phyloP scores from a whole-genome alignment of 2,113 vertebrate genomes.

The Chelonoidis abingdonii region DNA sequence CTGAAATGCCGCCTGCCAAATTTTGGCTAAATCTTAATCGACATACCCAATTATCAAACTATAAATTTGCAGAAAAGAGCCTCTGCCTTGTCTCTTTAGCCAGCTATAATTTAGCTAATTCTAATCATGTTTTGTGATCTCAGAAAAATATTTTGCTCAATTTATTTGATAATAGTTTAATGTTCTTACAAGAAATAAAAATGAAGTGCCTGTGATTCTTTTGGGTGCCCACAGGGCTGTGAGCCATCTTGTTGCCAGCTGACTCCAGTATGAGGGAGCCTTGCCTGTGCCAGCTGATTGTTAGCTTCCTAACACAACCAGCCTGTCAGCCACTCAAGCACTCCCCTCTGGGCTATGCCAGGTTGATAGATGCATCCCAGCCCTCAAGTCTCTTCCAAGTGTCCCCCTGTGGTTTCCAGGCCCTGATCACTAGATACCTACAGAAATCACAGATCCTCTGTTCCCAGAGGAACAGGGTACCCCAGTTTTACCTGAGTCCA shows the following conservation, averaged over 20 bases:
- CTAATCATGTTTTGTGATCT: constrained; percentile 41
- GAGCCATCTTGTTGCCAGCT: neutral
- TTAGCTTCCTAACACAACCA: neutral
- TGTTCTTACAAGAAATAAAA: constrained; percentile 11
- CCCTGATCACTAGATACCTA: neutral
- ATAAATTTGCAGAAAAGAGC: constrained; percentile 22
- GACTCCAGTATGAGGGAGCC: neutral
- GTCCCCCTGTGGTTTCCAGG: neutral
- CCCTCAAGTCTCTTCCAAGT: neutral
- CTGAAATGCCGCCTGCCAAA: constrained; percentile 33
- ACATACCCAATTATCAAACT: constrained; percentile 54
- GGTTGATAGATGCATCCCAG: neutral
- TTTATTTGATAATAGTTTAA: neutral
- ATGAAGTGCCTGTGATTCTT: neutral
- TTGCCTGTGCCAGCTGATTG: neutral
- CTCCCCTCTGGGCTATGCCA: neutral
- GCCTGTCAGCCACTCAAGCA: neutral
- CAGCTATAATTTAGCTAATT: constrained; percentile 44
- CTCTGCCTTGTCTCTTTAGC: constrained; percentile 52
- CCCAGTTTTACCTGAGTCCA: neutral
- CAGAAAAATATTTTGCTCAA: constrained; percentile 1
- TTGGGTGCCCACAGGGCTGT: neutral
- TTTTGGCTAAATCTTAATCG: constrained; percentile 68
- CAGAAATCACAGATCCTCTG: neutral
- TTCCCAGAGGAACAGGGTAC: neutral